Evolutionary conservation across 2,797 vertebrate species (phyloP).

Genomic region (Mus caroli): DNA sequence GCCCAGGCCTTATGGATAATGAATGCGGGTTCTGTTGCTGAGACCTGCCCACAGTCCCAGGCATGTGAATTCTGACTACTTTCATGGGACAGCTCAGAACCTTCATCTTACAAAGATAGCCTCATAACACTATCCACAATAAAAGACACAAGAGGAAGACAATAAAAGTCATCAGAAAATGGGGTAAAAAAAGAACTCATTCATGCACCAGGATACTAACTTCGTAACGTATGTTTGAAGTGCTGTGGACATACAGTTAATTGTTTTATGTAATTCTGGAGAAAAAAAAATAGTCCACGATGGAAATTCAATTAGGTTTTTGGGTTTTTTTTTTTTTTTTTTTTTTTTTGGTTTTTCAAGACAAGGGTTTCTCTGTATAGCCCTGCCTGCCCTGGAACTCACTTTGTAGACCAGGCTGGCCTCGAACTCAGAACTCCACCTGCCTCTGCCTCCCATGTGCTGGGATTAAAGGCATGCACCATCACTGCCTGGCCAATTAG

Average conservation of each 20-base stretch:
- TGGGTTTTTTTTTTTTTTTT: no score
- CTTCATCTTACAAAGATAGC: not conserved
- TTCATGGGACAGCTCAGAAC: not conserved
- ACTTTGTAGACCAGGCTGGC: no score
- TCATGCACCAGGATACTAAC: not conserved
- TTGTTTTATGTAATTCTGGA: not conserved
- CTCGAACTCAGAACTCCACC: no score
- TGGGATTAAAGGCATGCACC: no score
- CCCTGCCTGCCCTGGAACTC: no score
- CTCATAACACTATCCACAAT: not conserved
- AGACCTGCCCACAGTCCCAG: not conserved
- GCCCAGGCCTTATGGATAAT: not conserved
- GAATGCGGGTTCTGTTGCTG: not conserved
- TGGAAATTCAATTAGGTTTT: not conserved
- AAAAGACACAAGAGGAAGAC: not conserved
- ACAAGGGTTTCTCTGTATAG: no score
- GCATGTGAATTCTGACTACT: not conserved
- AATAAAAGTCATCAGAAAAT: not conserved
- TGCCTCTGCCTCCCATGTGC: no score
- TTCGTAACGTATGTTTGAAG: not conserved
- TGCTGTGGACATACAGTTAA: not conserved
- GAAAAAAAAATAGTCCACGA: not conserved
- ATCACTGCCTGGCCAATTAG: no score
- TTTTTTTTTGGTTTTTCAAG: no score
- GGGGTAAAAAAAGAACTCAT: not conserved